Evolutionary conservation across 1,140 invertebrate genomes (phyloP).

Genomic region (Cephus cinctus): DNA sequence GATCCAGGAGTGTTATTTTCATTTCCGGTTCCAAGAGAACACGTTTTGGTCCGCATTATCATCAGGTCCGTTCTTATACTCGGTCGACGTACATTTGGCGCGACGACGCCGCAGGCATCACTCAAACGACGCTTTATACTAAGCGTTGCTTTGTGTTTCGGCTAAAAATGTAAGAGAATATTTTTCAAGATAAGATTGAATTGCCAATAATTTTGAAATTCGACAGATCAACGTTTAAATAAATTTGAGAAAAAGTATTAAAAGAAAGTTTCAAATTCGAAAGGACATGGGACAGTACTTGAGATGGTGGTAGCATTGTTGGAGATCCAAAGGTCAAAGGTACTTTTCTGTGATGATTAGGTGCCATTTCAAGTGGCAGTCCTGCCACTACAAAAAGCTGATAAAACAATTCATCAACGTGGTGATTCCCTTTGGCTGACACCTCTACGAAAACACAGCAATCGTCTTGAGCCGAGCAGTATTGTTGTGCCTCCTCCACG

Average conservation of each 20-base stretch:
- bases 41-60: constrained; percentile 80
- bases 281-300: no score
- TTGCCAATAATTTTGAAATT: no score
- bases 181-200: no score
- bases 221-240: no score
- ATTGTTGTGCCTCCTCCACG: constrained; percentile 68
- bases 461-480: constrained; percentile 69
- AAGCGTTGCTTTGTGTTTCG: constrained; percentile 71
- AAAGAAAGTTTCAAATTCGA: constrained; percentile 1
- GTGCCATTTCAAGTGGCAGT: constrained; percentile 84
- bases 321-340: constrained; percentile 66
- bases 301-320: constrained; percentile 66
- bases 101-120: constrained; percentile 81
- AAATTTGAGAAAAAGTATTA: background rate
- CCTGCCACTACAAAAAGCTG: constrained; percentile 78
- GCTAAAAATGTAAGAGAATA: constrained; percentile 57
- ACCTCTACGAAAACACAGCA: constrained; percentile 78
- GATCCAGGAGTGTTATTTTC: constrained; percentile 43
- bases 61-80: constrained; percentile 83
- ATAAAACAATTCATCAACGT: constrained; percentile 79
- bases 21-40: constrained; percentile 63
- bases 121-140: constrained; percentile 77
- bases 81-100: constrained; percentile 78
- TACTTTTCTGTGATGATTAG: constrained; percentile 77
- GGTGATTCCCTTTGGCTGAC: constrained; percentile 76